Base-by-base conservation (phyloP, 2,113 vertebrate genomes). In the Halichoeres trimaculatus region DNA sequence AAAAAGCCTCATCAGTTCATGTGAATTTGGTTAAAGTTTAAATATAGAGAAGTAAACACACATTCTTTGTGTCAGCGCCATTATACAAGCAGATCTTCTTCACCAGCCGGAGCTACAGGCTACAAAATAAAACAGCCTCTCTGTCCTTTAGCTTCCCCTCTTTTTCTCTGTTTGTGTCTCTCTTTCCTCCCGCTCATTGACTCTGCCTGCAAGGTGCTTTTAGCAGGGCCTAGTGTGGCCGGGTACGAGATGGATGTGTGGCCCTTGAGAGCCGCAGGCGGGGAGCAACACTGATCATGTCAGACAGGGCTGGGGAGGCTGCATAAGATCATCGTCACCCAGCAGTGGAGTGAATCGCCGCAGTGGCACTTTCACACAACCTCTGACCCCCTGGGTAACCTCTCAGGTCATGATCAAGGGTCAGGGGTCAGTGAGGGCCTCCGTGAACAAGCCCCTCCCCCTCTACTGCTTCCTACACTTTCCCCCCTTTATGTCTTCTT, bases 361-460 rank as follows among this genome's bases (percentile, higher is more conserved):
- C 81, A 13, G 74, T 83, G 87, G 86, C 89, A 90, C 85, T 89
- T 94, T 93, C 93, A 93, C 93, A 93, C 92, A 92, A 92, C 93
- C 93, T 92, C 81, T 92, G 85, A 92, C 91, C 92, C 71, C 69
- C 16, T 40, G 70, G 75, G 64, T 83, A 84, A 87, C 79, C 81
- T 89, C 85, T 11, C 26, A 87, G 90, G 89, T 93, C 91, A 93
- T 71, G 86, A 90, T 87, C 88, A 92, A 92, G 89, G 89, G 90
- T 93, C 91, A 90, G 78, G 89, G 92, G 91, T 92, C 89, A 84
- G 74, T 8, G 1, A 80, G 86, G 90, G 85, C 87, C 90, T 87
- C 90, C 72, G 73, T 74, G 82, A 89, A 87, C 86, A 41, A 55
- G 57, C 26, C 56, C 38, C 71, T 81, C 65, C 73, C 30, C 80